phyloP scores from a whole-genome alignment of 2,888 invertebrate species.

The Matsumyia berberina region DNA sequence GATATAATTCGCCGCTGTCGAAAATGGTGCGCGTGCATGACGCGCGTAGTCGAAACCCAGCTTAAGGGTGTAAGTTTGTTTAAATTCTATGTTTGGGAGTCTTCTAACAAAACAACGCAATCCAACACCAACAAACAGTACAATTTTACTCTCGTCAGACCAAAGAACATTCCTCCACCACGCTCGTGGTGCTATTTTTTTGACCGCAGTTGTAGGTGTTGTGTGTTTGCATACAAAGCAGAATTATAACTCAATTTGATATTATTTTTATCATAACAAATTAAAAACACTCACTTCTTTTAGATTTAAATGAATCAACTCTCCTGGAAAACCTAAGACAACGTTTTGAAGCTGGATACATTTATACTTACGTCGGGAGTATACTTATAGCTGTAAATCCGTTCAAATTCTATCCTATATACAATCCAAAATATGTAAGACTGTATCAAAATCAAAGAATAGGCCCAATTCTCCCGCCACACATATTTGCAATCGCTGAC shows the following conservation, averaged over 20 bases:
- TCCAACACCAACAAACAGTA: conserved; percentile 10
- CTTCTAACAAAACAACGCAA: conserved; percentile 18
- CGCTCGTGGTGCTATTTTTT: too few relatives aligned
- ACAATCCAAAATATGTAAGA: conserved; percentile 98
- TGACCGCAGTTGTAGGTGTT: too few relatives aligned
- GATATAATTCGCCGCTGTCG: conserved; percentile 69
- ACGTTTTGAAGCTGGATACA: conserved; percentile 95
- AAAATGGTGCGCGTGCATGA: too few relatives aligned
- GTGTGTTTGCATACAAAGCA: too few relatives aligned
- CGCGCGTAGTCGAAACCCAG: too few relatives aligned
- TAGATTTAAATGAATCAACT: conserved; percentile 96
- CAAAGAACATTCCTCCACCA: conserved; percentile 10
- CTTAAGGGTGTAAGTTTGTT: conserved; percentile 53
- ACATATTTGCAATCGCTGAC: conserved; percentile 98
- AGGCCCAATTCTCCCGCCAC: conserved; percentile 96
- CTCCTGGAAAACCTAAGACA: conserved; percentile 95
- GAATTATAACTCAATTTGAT: too few relatives aligned
- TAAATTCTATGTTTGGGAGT: conserved; percentile 39
- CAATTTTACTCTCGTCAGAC: conserved; percentile 6
- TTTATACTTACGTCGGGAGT: conserved; percentile 98
- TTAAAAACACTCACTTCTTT: conserved; percentile 6
- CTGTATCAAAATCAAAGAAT: conserved; percentile 96
- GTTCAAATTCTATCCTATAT: conserved; percentile 98
- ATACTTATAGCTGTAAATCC: conserved; percentile 97
- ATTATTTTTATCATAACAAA: too few relatives aligned